phyloP scores from a whole-genome alignment of 2,888 invertebrate species.

The Clistopyga incitator region DNA sequence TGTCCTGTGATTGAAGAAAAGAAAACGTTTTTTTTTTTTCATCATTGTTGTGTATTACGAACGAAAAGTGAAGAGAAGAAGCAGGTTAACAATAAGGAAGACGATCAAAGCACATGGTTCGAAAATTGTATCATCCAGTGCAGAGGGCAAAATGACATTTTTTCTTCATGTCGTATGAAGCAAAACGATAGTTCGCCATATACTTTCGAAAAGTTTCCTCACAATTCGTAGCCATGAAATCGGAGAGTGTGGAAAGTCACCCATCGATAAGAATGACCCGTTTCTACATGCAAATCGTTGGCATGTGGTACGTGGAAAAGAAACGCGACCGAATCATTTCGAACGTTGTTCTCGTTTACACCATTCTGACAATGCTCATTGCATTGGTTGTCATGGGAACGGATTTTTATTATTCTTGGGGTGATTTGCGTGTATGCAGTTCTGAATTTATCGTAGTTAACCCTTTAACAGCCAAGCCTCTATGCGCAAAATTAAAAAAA shows the following conservation, averaged over 20 bases:
- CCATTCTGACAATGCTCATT: conserved; percentile 65
- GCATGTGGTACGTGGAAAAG: conserved; percentile 71
- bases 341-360: conserved; percentile 65
- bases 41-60: conserved; percentile 8
- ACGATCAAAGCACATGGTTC: conserved; percentile 5
- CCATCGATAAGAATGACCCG: conserved; percentile 68
- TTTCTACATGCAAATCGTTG: conserved; percentile 72
- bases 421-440: conserved; percentile 67
- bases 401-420: conserved; percentile 70
- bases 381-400: conserved; percentile 63
- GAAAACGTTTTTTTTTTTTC: conserved; percentile 8
- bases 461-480: no score
- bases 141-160: neutral
- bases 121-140: neutral
- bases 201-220: neutral
- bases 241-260: conserved; percentile 61
- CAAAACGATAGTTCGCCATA: neutral
- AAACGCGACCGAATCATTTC: conserved; percentile 67
- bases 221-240: conserved; percentile 31
- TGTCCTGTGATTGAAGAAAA: neutral
- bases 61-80: neutral
- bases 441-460: neutral
- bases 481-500: no score
- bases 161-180: neutral
- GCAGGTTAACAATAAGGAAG: neutral